Evolutionary conservation across 2,888 invertebrate species (phyloP).

Genomic region (Aproaerema taeniolella): DNA sequence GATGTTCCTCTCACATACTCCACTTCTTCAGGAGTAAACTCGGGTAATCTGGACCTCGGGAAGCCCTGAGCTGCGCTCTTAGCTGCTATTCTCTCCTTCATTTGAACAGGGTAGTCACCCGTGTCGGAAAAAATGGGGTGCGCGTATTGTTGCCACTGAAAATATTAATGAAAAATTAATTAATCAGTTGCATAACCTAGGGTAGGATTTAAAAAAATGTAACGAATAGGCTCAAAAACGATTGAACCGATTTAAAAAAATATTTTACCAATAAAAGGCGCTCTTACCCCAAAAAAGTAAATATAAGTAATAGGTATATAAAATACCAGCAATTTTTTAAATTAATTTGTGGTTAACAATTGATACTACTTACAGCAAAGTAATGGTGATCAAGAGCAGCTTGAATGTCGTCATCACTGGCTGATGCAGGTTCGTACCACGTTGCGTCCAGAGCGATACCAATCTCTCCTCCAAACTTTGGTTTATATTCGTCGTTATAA

Average conservation of each 20-base stretch:
- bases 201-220: too few species aligned
- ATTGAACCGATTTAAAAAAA: too few species aligned
- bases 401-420: conserved; percentile 44
- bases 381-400: conserved; percentile 47
- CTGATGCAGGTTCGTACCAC: conserved; percentile 60
- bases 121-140: conserved; percentile 42
- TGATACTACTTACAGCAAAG: too few species aligned
- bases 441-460: conserved; percentile 70
- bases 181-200: too few species aligned
- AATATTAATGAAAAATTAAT: too few species aligned
- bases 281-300: too few species aligned
- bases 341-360: too few species aligned
- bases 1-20: conserved; percentile 31
- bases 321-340: not conserved
- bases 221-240: too few species aligned
- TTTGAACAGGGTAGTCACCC: conserved; percentile 54
- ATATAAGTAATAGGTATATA: too few species aligned
- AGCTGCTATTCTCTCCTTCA: conserved; percentile 44
- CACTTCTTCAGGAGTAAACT: conserved; percentile 50
- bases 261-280: too few species aligned
- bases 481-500: conserved; percentile 39
- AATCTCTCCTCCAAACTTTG: conserved; percentile 42
- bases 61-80: conserved; percentile 54
- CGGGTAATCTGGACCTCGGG: conserved; percentile 49
- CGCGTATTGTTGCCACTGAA: conserved; percentile 37